phyloP scores from a whole-genome alignment of 2,113 vertebrate species.

The Lycaon pictus region DNA sequence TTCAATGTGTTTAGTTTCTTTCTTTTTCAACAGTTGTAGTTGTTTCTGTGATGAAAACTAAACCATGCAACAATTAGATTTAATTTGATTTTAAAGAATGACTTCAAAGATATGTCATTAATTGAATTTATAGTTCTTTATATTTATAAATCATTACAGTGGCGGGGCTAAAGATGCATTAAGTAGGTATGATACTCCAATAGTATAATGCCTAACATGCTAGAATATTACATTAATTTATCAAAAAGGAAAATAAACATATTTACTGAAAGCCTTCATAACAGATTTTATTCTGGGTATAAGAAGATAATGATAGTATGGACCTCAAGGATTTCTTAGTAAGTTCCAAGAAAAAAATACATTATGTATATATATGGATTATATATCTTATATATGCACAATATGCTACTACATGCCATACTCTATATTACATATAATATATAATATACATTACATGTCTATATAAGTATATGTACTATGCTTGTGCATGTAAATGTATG shows the following conservation, averaged over 20 bases:
- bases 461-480: not conserved
- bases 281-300: not conserved
- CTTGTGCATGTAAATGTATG: not conserved
- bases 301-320: not conserved
- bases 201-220: not conserved
- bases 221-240: not conserved
- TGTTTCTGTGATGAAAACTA: not conserved
- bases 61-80: not conserved
- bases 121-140: not conserved
- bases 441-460: not conserved
- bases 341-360: not conserved
- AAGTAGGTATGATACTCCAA: not conserved
- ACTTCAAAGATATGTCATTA: not conserved
- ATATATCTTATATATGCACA: not conserved
- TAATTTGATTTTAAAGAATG: not conserved
- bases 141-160: not conserved
- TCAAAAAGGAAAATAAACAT: not conserved
- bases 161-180: not conserved
- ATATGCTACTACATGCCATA: not conserved
- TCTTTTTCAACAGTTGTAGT: not conserved
- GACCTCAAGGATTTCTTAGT: accelerated
- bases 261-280: not conserved
- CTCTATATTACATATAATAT: not conserved
- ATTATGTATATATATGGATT: not conserved
- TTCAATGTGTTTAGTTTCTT: not conserved